Conservation (phyloP, 2,113 vertebrate species). For the Labrus mixtus region DNA sequence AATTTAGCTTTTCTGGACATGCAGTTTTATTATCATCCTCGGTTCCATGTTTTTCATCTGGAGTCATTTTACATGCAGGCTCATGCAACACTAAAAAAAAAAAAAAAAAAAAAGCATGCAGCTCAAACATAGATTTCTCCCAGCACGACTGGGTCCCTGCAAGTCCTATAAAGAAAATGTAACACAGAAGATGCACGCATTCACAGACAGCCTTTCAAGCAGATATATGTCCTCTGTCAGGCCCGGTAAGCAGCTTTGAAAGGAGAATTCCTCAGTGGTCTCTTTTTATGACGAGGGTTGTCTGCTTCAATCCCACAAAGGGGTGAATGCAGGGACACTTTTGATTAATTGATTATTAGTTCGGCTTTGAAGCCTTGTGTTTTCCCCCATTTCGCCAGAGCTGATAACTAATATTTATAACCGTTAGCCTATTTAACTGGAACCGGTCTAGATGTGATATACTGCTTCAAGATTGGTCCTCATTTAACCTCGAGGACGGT, state of each 20-base stretch:
- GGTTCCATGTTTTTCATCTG: constrained; percentile 8
- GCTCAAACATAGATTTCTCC: constrained; percentile 13
- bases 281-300: constrained; percentile 69
- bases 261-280: constrained; percentile 68
- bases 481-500: constrained; percentile 78
- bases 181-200: constrained; percentile 11
- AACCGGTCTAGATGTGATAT: constrained; percentile 71
- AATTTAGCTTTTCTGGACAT: not conserved
- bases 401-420: constrained; percentile 87
- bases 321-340: constrained; percentile 81
- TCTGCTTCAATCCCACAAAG: constrained; percentile 64
- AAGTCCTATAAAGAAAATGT: constrained; percentile 15
- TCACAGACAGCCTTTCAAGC: constrained; percentile 42
- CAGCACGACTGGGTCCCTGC: constrained; percentile 7
- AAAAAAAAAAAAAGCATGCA: constrained; percentile 11
- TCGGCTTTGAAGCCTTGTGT: constrained; percentile 81
- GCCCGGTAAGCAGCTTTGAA: constrained; percentile 55
- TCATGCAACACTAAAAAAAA: not conserved
- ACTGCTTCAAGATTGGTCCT: constrained; percentile 79
- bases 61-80: constrained; percentile 31
- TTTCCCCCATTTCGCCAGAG: constrained; percentile 48
- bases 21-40: constrained; percentile 14
- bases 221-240: constrained; percentile 69
- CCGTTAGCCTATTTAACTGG: constrained; percentile 80
- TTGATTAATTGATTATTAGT: constrained; percentile 84